phyloP scores from a whole-genome alignment of 64 coral and sea anemone genomes.

The Montipora foliosa region DNA sequence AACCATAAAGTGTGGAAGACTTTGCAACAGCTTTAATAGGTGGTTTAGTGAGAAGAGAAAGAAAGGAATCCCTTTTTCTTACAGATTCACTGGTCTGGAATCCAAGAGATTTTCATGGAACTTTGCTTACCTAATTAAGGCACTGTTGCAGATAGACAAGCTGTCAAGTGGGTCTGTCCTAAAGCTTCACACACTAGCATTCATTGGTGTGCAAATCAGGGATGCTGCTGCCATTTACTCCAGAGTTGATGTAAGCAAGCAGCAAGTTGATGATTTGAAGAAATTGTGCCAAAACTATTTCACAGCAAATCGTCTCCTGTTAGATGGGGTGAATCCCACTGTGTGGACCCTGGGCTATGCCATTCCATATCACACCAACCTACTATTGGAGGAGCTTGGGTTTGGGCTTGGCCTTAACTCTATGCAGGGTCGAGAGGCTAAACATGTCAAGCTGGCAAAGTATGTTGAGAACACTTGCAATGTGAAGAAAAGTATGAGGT shows the following conservation, averaged over 20 bases:
- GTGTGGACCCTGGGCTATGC: slow-evolving; percentile 27
- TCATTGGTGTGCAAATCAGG: slow-evolving; percentile 22
- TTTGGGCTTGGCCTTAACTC: slow-evolving; percentile 63
- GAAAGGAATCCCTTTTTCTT: background rate
- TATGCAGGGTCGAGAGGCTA: slow-evolving; percentile 54
- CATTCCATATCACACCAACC: slow-evolving; percentile 18
- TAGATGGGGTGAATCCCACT: slow-evolving; percentile 46
- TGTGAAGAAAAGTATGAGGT: slow-evolving; percentile 27
- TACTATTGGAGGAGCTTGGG: slow-evolving; percentile 37
- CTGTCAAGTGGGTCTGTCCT: slow-evolving; percentile 5
- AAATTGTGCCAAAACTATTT: slow-evolving; percentile 21
- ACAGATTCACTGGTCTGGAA: slow-evolving; percentile 34
- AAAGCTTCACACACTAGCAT: slow-evolving; percentile 35
- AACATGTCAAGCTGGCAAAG: slow-evolving; percentile 40
- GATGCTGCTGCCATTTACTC: slow-evolving; percentile 55
- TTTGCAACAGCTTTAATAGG: background rate
- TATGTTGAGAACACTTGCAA: slow-evolving; percentile 51
- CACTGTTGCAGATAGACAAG: too few relatives aligned
- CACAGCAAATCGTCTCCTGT: slow-evolving; percentile 25
- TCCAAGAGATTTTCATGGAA: slow-evolving; percentile 29
- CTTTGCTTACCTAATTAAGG: slow-evolving; percentile 15
- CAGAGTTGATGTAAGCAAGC: slow-evolving; percentile 14
- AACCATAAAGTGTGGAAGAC: slow-evolving; percentile 16
- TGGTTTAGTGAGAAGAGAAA: slow-evolving; percentile 42
- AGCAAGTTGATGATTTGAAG: slow-evolving; percentile 25